phyloP scores from a whole-genome alignment of 2,797 vertebrate species.

The Tangara arthus region DNA sequence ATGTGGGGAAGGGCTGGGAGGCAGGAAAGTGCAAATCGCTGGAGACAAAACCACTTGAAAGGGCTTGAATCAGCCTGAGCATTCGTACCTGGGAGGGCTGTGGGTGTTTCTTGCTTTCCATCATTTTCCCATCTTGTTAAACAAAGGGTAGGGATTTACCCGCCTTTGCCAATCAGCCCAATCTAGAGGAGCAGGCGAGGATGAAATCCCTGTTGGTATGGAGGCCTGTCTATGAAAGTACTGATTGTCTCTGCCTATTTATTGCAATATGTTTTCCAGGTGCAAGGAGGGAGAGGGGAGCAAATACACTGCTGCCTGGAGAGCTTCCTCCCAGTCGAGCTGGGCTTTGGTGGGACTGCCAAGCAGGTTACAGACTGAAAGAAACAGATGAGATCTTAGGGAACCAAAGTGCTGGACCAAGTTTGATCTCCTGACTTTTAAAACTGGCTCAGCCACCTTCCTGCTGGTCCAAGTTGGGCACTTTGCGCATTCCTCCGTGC shows the following conservation, averaged over 20 bases:
- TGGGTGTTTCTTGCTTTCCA: background rate
- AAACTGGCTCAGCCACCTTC: rapidly evolving
- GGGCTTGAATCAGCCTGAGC: background rate
- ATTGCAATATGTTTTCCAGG: background rate
- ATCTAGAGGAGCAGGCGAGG: background rate
- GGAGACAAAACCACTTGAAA: constrained; percentile 31
- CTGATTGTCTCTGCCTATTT: background rate
- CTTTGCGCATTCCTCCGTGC: rapidly evolving
- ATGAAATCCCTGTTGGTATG: background rate
- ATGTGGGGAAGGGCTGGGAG: background rate
- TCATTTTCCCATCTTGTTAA: constrained; percentile 2
- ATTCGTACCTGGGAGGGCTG: background rate
- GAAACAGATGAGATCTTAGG: background rate
- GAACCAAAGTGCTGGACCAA: rapidly evolving
- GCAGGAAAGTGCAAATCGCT: background rate
- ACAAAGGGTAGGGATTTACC: background rate
- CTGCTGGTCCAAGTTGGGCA: background rate
- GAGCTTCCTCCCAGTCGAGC: background rate
- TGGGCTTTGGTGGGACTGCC: background rate
- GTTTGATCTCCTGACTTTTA: background rate
- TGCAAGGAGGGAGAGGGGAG: background rate
- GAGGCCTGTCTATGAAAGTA: background rate
- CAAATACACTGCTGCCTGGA: rapidly evolving
- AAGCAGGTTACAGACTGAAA: background rate
- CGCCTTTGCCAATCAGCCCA: background rate